These are phyloP conservation scores for Elaphurus davidianus DNA, from an alignment of 2,113 vertebrate species.

Conservation along the genomic window DNA sequence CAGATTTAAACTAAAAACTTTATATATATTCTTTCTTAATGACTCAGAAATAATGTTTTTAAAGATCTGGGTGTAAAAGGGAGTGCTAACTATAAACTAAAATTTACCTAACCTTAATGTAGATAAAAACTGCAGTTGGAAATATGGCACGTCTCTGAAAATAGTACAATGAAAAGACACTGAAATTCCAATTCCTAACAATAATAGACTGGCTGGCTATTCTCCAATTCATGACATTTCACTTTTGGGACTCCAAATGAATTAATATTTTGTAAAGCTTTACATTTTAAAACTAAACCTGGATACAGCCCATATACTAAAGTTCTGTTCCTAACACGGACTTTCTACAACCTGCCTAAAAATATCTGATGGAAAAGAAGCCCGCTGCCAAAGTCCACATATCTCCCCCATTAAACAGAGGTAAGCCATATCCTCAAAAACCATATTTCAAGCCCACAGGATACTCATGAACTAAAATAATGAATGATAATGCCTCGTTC, in stretches of 20 bases:
- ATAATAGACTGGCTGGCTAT: conserved; percentile 15
- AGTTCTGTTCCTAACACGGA: conserved; percentile 16
- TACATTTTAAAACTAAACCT: conserved; percentile 60
- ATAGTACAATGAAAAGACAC: conserved; percentile 28
- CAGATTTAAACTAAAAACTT: background rate
- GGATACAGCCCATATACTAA: conserved; percentile 21
- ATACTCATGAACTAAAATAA: conserved; percentile 68
- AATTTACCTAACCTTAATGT: background rate
- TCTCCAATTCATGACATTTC: conserved; percentile 51
- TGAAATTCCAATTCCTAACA: conserved; percentile 42
- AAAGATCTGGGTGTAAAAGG: background rate
- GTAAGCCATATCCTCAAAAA: conserved; percentile 44
- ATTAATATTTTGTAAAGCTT: conserved; percentile 66
- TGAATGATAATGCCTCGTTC: conserved; percentile 66
- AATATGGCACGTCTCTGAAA: background rate
- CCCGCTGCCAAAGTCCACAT: conserved; percentile 56
- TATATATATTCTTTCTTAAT: background rate
- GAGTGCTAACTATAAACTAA: background rate
- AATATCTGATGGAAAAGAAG: conserved; percentile 39
- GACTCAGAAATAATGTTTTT: background rate
- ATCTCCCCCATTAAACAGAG: conserved; percentile 51
- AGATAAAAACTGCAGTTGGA: background rate
- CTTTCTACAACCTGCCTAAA: conserved; percentile 44
- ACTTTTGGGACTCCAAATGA: conserved; percentile 35
- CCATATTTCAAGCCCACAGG: conserved; percentile 57